Percentiles rank a stretch among this genome's conserved stretches.
These are phyloP conservation scores for Dinomys branickii DNA, from an alignment of 2,113 vertebrate species.

Conservation along the genomic window DNA sequence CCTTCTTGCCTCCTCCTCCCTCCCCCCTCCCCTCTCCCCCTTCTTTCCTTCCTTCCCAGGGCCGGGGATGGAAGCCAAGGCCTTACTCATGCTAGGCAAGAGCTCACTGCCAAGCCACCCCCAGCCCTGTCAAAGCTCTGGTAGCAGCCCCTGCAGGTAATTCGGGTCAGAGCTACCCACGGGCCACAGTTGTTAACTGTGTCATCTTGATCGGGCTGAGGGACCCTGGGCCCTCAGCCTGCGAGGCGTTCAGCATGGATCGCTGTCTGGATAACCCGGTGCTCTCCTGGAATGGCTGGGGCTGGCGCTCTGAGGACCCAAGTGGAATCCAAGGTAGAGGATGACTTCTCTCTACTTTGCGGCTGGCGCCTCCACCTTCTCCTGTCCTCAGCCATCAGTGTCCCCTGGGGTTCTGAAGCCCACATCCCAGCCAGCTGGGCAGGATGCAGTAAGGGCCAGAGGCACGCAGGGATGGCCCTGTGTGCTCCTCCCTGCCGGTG, in stretches of 20 bases:
- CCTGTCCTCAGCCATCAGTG: not conserved
- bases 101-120: not conserved
- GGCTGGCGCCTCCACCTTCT: not conserved
- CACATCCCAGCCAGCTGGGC: not conserved
- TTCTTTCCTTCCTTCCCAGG: no score
- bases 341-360: not conserved
- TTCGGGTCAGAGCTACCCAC: not conserved
- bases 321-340: not conserved
- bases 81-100: not conserved
- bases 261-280: not conserved
- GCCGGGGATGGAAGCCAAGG: not conserved
- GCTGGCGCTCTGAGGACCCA: not conserved
- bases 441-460: not conserved
- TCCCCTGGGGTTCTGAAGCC: not conserved
- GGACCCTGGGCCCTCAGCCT: not conserved
- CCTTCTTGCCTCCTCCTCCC: no score
- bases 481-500: not conserved
- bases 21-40: no score
- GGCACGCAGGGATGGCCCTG: rapidly evolving
- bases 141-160: not conserved
- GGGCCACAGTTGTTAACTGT: not conserved
- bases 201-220: not conserved
- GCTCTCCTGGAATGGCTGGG: not conserved
- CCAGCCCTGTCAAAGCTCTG: not conserved
- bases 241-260: not conserved